phyloP scores from a whole-genome alignment of 1,140 invertebrate species.

The Zaprionus vittiger region DNA sequence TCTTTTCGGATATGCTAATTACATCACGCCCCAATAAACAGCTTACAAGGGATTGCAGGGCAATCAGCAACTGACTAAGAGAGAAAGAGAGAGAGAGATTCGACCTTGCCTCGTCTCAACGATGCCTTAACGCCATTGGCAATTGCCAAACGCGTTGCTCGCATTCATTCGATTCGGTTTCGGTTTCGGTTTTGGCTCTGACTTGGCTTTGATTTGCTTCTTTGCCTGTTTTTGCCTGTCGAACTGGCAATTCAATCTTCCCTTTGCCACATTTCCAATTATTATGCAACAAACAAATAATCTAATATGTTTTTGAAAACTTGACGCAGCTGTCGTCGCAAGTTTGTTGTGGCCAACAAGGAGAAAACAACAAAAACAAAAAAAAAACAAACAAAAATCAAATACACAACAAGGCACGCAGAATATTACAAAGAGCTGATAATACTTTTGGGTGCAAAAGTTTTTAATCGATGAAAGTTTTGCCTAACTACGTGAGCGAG shows the following conservation, averaged over 20 bases:
- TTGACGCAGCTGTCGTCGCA: constrained; percentile 62
- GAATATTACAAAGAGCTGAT: constrained; percentile 56
- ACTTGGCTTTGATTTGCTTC: constrained; percentile 1
- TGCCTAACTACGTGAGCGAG: constrained; percentile 63
- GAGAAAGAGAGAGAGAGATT: neutral
- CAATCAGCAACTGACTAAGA: constrained; percentile 40
- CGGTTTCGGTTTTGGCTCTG: neutral
- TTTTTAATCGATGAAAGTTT: constrained; percentile 79
- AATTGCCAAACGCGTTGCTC: constrained; percentile 19
- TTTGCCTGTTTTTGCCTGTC: too few species aligned
- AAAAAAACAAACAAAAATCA: neutral
- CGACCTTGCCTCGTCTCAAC: constrained; percentile 6
- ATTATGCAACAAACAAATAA: constrained; percentile 68
- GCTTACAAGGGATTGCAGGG: constrained; percentile 47
- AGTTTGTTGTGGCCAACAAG: constrained; percentile 14
- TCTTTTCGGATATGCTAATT: constrained; percentile 71
- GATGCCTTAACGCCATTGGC: constrained; percentile 20
- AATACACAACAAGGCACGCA: constrained; percentile 9
- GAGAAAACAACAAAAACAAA: constrained; percentile 6
- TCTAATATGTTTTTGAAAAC: constrained; percentile 58
- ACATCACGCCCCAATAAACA: constrained; percentile 73
- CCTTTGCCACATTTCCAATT: constrained; percentile 46
- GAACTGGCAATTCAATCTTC: constrained; percentile 52
- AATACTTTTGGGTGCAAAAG: constrained; percentile 59
- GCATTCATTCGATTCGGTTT: constrained; percentile 31